phyloP scores from a whole-genome alignment of 1,140 invertebrate genomes.

The Drosophila watanabei region DNA sequence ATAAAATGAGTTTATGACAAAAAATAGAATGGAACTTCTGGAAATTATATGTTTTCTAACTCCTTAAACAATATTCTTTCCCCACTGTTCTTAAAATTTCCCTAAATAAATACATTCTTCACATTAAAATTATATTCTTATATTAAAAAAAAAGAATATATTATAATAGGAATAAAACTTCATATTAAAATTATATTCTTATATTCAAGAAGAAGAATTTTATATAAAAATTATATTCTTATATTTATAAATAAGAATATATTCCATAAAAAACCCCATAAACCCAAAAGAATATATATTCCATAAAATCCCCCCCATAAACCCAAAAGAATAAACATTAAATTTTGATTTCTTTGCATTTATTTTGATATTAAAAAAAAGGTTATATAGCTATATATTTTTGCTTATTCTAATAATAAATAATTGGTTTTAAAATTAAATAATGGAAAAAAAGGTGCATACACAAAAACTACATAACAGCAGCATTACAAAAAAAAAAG shows the following conservation, averaged over 20 bases:
- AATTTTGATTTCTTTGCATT: constrained; percentile 53
- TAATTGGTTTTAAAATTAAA: constrained; percentile 60
- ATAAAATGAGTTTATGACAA: neutral
- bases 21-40: neutral
- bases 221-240: too few relatives aligned
- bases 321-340: neutral
- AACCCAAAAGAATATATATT: neutral
- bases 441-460: constrained; percentile 60
- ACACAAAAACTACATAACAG: constrained; percentile 83
- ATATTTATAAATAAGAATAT: too few relatives aligned
- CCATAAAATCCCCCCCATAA: too few relatives aligned
- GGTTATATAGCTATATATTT: neutral
- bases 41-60: too few relatives aligned
- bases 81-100: neutral
- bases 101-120: neutral
- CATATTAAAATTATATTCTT: too few relatives aligned
- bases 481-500: constrained; percentile 58
- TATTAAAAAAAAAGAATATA: too few relatives aligned
- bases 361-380: constrained; percentile 57
- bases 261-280: too few relatives aligned
- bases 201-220: too few relatives aligned
- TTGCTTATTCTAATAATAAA: constrained; percentile 26
- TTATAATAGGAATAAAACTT: too few relatives aligned
- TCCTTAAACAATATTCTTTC: neutral
- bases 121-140: too few relatives aligned